Evolutionary conservation across 2,888 invertebrate species (phyloP).

Genomic region (Melinaea marsaeus): DNA sequence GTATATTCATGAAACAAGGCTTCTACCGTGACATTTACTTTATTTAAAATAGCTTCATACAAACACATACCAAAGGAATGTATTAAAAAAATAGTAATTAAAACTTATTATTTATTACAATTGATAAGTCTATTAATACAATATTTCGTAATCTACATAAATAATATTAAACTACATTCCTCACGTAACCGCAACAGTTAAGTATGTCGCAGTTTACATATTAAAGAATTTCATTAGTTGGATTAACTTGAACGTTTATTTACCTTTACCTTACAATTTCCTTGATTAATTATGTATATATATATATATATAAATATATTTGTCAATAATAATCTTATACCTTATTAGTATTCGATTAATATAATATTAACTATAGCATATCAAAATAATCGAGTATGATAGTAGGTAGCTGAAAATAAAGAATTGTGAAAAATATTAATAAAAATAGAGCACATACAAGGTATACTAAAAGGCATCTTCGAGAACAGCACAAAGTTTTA

Average conservation of each 20-base stretch:
- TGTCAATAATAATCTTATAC: background rate
- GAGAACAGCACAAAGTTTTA: background rate
- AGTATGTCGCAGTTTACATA: background rate
- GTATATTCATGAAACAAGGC: no score
- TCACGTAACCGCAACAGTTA: background rate
- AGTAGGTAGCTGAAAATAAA: constrained; percentile 15
- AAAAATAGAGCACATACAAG: constrained; percentile 3
- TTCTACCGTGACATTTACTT: no score
- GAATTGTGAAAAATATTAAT: constrained; percentile 2
- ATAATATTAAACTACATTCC: background rate
- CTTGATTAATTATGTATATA: background rate
- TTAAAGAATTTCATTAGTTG: constrained; percentile 6
- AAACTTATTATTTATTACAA: no score
- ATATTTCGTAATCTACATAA: background rate
- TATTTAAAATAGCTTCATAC: no score
- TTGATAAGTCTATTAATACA: no score
- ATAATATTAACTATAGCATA: background rate
- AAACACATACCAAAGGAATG: no score
- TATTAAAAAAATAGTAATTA: no score
- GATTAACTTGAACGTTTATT: background rate
- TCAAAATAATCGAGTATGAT: constrained; percentile 11
- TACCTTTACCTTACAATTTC: background rate
- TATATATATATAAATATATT: background rate
- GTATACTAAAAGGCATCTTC: background rate
- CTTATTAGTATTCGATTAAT: background rate